These are phyloP conservation scores for Drosophila atripex DNA, from an alignment of 2,888 invertebrate genomes.

Conservation along the genomic window DNA sequence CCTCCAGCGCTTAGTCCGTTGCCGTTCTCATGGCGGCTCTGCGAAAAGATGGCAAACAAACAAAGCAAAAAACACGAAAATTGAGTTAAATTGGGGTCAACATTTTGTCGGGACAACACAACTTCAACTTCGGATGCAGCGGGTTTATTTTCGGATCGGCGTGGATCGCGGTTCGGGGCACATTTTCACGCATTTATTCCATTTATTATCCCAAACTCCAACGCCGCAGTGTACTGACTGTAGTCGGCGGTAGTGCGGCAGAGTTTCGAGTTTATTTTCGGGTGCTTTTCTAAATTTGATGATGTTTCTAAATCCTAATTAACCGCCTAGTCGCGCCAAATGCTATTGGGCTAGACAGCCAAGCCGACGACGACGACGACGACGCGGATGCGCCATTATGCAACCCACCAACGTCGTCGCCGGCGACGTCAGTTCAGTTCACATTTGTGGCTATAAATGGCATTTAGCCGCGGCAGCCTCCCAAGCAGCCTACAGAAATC, in stretches of 20 bases:
- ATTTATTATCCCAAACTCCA: slow-evolving; percentile 64
- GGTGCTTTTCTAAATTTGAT: slow-evolving; percentile 75
- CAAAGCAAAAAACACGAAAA: slow-evolving; percentile 28
- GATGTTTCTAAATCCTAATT: slow-evolving; percentile 79
- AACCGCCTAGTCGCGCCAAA: slow-evolving; percentile 62
- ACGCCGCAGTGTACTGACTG: slow-evolving; percentile 10
- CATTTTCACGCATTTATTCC: slow-evolving; percentile 77
- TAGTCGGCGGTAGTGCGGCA: background rate
- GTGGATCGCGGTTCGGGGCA: slow-evolving; percentile 43
- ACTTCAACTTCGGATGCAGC: slow-evolving; percentile 54
- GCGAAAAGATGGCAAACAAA: slow-evolving; percentile 48
- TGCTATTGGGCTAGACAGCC: slow-evolving; percentile 68
- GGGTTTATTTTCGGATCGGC: slow-evolving; percentile 59
- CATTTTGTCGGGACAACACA: slow-evolving; percentile 50
- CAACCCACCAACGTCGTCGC: slow-evolving; percentile 54
- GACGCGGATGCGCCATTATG: slow-evolving; percentile 57
- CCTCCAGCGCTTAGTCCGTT: slow-evolving; percentile 32
- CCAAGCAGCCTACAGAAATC: slow-evolving; percentile 11
- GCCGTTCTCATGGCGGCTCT: slow-evolving; percentile 71
- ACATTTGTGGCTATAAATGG: slow-evolving; percentile 77
- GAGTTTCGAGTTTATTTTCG: slow-evolving; percentile 64
- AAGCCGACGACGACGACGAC: slow-evolving; percentile 25
- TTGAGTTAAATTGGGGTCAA: slow-evolving; percentile 67
- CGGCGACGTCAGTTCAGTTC: slow-evolving; percentile 54
- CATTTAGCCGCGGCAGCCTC: slow-evolving; percentile 57